Percentiles rank a stretch among this genome's conserved stretches.
These are phyloP conservation scores for Mamestra brassicae DNA, from an alignment of 2,888 invertebrate species.

Conservation along the genomic window DNA sequence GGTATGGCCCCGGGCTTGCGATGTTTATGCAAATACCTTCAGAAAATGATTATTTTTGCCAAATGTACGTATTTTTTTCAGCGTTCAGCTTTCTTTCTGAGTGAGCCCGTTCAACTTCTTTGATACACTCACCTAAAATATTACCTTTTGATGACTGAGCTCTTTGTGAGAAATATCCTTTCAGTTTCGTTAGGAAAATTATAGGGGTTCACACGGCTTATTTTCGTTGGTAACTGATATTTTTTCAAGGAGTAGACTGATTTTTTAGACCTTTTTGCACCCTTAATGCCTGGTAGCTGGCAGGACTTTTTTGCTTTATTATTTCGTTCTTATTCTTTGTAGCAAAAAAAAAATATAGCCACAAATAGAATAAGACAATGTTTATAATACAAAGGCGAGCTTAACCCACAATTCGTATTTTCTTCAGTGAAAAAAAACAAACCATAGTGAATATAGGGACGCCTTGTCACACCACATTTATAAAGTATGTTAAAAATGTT, in stretches of 20 bases:
- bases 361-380: too few relatives aligned
- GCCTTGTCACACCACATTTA: neutral
- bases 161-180: conserved; percentile 45
- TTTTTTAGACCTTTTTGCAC: neutral
- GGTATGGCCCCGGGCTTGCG: neutral
- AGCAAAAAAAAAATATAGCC: too few relatives aligned
- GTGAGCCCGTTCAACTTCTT: conserved; percentile 25
- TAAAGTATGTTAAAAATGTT: neutral
- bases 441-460: too few relatives aligned
- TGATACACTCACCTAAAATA: conserved; percentile 45
- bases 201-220: conserved; percentile 25
- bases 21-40: conserved; percentile 34
- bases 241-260: neutral
- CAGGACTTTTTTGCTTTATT: neutral
- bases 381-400: too few relatives aligned
- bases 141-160: conserved; percentile 42
- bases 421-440: too few relatives aligned
- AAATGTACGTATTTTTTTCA: conserved; percentile 29
- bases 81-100: conserved; percentile 2
- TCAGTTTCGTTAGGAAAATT: conserved; percentile 27
- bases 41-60: conserved; percentile 30
- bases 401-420: too few relatives aligned
- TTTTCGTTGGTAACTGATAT: conserved; percentile 22
- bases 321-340: neutral
- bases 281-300: neutral